Evolutionary conservation across 2,797 vertebrate genomes (phyloP).

Genomic region (Notolepis coatsorum): DNA sequence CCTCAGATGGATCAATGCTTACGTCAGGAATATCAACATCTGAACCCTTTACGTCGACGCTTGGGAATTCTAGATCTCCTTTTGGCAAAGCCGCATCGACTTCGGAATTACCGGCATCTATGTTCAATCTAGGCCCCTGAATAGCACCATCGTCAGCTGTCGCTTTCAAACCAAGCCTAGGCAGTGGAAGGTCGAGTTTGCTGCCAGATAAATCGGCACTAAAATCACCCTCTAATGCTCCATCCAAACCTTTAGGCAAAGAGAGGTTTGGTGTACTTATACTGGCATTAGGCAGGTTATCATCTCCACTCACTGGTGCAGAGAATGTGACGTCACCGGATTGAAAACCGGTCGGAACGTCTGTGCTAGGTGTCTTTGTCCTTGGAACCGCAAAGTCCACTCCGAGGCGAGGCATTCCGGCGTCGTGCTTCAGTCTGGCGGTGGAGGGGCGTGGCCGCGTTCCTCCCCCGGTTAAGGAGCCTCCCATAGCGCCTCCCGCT

Average conservation of each 20-base stretch:
- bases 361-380: constrained; percentile 22
- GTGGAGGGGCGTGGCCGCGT: constrained; percentile 34
- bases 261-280: background rate
- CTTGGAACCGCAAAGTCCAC: constrained; percentile 70
- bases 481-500: constrained; percentile 6
- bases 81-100: constrained; percentile 8
- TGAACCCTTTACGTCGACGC: constrained; percentile 16
- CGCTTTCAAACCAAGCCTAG: constrained; percentile 37
- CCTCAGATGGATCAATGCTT: constrained; percentile 29
- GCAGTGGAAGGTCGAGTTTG: constrained; percentile 65
- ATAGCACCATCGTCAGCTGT: constrained; percentile 15
- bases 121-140: constrained; percentile 24
- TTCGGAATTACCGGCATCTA: constrained; percentile 14
- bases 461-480: constrained; percentile 13
- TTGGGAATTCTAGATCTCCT: constrained; percentile 13
- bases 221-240: constrained; percentile 12
- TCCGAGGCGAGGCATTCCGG: constrained; percentile 51
- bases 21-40: constrained; percentile 28
- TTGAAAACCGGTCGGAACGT: constrained; percentile 16
- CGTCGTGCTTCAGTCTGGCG: constrained; percentile 36
- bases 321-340: constrained; percentile 13
- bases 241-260: constrained; percentile 1
- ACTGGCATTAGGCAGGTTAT: background rate
- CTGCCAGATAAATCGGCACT: constrained; percentile 30
- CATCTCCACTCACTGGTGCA: background rate